phyloP scores from a whole-genome alignment of 2,113 vertebrate genomes.

The Ardeotis arabs region DNA sequence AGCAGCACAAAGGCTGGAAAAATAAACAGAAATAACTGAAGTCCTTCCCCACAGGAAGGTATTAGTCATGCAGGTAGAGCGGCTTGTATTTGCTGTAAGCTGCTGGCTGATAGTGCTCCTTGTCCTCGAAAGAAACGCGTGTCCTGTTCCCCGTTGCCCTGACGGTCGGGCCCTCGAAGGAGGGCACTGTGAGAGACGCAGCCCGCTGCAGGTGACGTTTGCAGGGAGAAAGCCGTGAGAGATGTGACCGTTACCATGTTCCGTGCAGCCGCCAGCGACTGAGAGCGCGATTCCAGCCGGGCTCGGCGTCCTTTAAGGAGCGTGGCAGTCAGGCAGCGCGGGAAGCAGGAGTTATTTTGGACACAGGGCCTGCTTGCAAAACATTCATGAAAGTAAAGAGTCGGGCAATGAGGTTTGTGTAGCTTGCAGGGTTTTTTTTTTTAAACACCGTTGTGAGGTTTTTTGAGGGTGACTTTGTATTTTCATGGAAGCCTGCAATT shows the following conservation, averaged over 20 bases:
- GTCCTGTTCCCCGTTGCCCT: neutral
- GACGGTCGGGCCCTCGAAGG: neutral
- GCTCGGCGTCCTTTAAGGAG: neutral
- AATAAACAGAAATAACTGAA: neutral
- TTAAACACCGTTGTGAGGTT: neutral
- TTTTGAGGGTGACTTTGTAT: neutral
- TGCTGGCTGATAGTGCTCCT: rapidly evolving
- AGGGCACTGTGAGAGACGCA: rapidly evolving
- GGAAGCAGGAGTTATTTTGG: neutral
- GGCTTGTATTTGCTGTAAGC: neutral
- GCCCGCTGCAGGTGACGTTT: rapidly evolving
- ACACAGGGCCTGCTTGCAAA: neutral
- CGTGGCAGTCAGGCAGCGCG: neutral
- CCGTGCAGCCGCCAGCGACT: neutral
- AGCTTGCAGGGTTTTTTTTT: neutral
- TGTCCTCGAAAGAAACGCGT: neutral
- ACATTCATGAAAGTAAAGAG: neutral
- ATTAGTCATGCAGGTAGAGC: neutral
- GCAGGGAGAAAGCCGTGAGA: neutral
- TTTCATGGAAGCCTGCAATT: neutral
- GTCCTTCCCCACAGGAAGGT: neutral
- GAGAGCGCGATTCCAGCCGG: rapidly evolving
- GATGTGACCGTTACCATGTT: rapidly evolving
- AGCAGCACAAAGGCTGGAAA: neutral
- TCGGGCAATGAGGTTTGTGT: neutral